Base-by-base conservation (phyloP, 2,797 vertebrate genomes). In the Sternotherus odoratus region DNA sequence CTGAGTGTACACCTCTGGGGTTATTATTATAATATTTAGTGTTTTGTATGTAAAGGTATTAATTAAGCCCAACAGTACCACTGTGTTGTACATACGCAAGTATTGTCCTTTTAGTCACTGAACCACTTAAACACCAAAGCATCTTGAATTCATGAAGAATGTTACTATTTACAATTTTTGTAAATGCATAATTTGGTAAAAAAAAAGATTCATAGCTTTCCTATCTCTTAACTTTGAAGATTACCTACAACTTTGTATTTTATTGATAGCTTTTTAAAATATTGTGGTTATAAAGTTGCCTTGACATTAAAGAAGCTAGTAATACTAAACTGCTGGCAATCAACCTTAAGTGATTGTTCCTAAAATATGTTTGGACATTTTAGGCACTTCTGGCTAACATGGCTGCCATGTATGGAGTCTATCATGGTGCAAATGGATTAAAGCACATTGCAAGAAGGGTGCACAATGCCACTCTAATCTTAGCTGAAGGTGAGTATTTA, bases 311-410 rank as follows among this genome's bases (percentile, higher is more conserved):
- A 75, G 39, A 86, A 85, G 21, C 54, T 53, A 87, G 75, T 15
- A 46, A 69, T 26, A 56, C 3, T 74, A 66, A 85, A 19, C 8
- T 80, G 82, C n/a, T 0, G 2, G 21, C 53, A 90, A 80, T 1
- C 21, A 48, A 3, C 51, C 3, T 80, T 85, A 93, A 33, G 39
- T 88, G 4, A 23, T 88, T 48, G 50, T 77, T 95, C 15, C 51
- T 87, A 72, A 95, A 91, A 57, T 91, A 23, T 57, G 4, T 83
- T 97, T 94, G 95, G 36, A 77, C 15, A 54, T 95, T 92, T 53
- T 95, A 99, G 99, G 99, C 99, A 92, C 98, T 99, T 88, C 97
- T 99, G 92, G 99, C 99, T 56, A 99, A 99, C 93, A 99, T 99
- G 99, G 99, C 99, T 79, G 99, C 99, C 21, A 99, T 99, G 99